A percentile compares a stretch with the other conserved stretches of the same genome.
phyloP scores from a whole-genome alignment of 2,113 vertebrate species.

The Helogale parvula region DNA sequence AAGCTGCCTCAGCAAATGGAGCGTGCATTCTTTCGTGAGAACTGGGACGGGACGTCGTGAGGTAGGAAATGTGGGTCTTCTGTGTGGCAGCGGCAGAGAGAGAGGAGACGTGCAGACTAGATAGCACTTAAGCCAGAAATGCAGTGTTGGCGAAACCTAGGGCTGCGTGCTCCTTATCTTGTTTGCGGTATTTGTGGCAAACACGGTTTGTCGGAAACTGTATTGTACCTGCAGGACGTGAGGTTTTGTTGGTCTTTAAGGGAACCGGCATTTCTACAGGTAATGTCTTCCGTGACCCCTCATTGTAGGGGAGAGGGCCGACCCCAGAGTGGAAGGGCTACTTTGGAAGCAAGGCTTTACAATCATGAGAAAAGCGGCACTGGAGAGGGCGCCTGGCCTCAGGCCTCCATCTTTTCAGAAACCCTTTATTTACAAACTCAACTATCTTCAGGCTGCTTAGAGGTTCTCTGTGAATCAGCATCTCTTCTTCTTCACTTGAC shows the following conservation, averaged over 20 bases:
- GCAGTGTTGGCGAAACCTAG: too few relatives aligned
- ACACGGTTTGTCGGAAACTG: background rate
- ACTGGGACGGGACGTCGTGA: background rate
- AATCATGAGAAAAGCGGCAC: background rate
- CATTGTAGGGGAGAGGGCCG: background rate
- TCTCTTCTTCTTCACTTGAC: background rate
- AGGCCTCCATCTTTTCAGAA: background rate
- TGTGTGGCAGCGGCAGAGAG: background rate
- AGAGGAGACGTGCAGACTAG: accelerated
- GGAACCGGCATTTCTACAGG: background rate
- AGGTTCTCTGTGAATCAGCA: background rate
- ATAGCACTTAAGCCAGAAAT: background rate
- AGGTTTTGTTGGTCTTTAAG: background rate
- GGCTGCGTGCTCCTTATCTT: background rate
- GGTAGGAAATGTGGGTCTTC: background rate
- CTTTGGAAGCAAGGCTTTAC: background rate
- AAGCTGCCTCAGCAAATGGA: background rate
- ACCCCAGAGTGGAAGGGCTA: background rate
- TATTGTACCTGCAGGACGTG: too few relatives aligned
- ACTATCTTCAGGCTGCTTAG: background rate
- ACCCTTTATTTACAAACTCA: background rate
- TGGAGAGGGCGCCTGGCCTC: background rate
- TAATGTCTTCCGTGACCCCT: background rate
- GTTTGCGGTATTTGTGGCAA: background rate
- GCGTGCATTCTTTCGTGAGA: background rate